Evolutionary conservation across 2,113 vertebrate genomes (phyloP), one percentile per base, ranked within the genome.

Genomic region (Steatornis caripensis): DNA sequence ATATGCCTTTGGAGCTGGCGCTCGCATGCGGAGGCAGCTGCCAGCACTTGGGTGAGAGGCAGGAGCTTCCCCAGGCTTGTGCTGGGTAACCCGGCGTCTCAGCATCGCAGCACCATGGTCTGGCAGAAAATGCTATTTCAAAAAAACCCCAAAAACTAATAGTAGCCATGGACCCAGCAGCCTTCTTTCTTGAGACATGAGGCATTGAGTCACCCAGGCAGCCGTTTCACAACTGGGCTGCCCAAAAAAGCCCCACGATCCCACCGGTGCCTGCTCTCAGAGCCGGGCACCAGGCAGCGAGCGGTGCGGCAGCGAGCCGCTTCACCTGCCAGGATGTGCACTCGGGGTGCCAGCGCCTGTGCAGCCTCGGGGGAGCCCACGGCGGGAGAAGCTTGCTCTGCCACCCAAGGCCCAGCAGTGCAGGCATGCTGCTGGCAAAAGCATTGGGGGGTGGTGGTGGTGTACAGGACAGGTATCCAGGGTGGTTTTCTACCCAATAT

Each of bases 41-140:
- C 64, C 1, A 0, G 53, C 43, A 1, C 76, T 27, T 1, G 2
- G 34, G 43, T 5, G 3, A 7, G 32, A 30, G 36, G 69, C 76
- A 21, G 70, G 48, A 43, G 41, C 81, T 43, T 58, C 20, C 2
- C 15, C 4, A 4, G 77, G 41, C 20, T 10, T 29, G 20, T 20
- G 49, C 36, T 1, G 1, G 45, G 3, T 41, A 37, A 53, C 36
- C 26, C 6, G 5, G 48, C 32, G 1, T n/a, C 72, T 8, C 1
- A 7, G 54, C 69, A 41, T 30, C 1, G 9, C 30, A 29, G 51
- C 76, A 30, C 46, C 6, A 0, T 10, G 23, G 17, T 32, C 15
- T 65, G 15, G 82, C 74, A 62, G 24, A 32, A 45, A 88, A 24
- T 0, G 45, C 9, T 6, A 6, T 48, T 89, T 48, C 29, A n/a